phyloP scores from a whole-genome alignment of 2,888 invertebrate species.

The Podotricha telesiphe region DNA sequence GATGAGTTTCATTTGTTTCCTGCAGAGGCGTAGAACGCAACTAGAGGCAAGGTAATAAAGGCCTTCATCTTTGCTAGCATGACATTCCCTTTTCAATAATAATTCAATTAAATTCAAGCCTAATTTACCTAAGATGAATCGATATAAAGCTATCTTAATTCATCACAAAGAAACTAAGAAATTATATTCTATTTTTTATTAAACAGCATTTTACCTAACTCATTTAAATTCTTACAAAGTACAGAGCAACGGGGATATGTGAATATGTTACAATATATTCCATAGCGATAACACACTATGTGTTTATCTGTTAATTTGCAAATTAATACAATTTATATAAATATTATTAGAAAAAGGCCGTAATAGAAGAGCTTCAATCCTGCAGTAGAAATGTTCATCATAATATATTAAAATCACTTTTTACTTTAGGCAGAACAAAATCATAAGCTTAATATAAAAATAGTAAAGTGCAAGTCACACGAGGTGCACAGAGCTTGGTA shows the following conservation, averaged over 20 bases:
- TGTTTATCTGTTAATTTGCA: background rate
- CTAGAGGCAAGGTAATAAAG: conserved; percentile 43
- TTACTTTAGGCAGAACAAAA: conserved; percentile 53
- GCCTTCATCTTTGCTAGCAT: conserved; percentile 43
- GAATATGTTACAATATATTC: background rate
- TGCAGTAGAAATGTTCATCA: conserved; percentile 34
- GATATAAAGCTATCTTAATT: background rate
- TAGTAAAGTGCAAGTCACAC: conserved; percentile 74
- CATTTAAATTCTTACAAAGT: background rate
- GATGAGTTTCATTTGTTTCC: conserved; percentile 44
- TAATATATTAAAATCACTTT: conserved; percentile 34
- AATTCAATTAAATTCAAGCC: conserved; percentile 24
- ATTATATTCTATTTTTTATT: background rate
- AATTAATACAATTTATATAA: background rate
- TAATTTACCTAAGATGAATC: conserved; percentile 22
- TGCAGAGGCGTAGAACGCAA: conserved; percentile 44
- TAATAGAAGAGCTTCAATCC: conserved; percentile 35
- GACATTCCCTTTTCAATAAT: conserved; percentile 32
- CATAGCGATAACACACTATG: background rate
- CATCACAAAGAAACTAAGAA: background rate
- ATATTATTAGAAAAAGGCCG: conserved; percentile 24
- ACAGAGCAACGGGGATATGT: conserved; percentile 4
- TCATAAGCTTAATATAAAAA: conserved; percentile 67
- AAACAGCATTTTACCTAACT: background rate
- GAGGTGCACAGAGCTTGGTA: conserved; percentile 78